Conservation (phyloP, 1,140 invertebrate genomes). For the Zeugodacus cucurbitae region DNA sequence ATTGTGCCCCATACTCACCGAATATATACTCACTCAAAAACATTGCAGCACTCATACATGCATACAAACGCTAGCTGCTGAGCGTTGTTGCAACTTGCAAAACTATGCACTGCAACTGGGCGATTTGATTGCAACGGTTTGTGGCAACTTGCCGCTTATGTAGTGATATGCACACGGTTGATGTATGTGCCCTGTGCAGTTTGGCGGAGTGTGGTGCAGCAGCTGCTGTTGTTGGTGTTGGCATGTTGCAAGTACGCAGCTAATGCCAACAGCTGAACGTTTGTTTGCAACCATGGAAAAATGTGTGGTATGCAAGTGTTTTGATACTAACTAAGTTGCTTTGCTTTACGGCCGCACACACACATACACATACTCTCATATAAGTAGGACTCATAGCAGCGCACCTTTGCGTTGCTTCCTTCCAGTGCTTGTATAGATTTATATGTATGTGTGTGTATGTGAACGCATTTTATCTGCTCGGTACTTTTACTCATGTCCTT, state of each 20-base stretch:
- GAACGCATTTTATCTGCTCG: not conserved
- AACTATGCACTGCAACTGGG: not conserved
- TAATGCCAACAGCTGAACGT: not conserved
- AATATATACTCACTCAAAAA: not conserved
- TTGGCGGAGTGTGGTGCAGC: not conserved
- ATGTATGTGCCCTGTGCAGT: not conserved
- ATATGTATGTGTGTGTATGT: not conserved
- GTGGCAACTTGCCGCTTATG: not conserved
- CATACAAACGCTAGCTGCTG: not conserved
- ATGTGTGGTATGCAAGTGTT: not conserved
- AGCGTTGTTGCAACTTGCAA: not conserved
- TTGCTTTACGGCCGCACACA: not conserved
- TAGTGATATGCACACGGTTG: not conserved
- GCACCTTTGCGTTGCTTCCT: not conserved
- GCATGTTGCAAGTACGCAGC: not conserved
- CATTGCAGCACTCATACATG: not conserved
- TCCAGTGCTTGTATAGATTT: no score
- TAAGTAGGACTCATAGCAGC: not conserved
- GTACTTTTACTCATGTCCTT: slow-evolving; percentile 8
- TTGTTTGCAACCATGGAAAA: not conserved
- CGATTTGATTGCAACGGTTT: not conserved
- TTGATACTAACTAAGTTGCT: slow-evolving; percentile 33
- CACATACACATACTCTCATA: not conserved
- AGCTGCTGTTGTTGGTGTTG: not conserved
- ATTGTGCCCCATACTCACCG: not conserved